phyloP scores from a whole-genome alignment of 2,888 invertebrate genomes.

The Andrena chrysosceles region DNA sequence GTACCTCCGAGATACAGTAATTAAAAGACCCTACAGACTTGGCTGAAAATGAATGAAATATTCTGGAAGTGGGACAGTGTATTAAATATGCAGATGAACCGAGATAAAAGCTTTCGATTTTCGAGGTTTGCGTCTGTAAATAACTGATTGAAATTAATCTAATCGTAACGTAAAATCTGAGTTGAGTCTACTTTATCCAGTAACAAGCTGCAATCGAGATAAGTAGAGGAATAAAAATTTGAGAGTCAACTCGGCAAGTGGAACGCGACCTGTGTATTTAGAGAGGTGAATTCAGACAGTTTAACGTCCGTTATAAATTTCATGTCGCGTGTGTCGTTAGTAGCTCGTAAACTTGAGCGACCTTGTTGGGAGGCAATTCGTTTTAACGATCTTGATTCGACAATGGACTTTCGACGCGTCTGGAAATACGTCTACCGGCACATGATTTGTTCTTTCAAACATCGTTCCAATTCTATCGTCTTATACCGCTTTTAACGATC shows the following conservation, averaged over 20 bases:
- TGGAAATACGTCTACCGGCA: slow-evolving; percentile 9
- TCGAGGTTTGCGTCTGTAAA: not conserved
- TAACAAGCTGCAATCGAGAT: not conserved
- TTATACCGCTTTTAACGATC: too few relatives aligned
- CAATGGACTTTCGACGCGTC: not conserved
- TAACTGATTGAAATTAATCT: not conserved
- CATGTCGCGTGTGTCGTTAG: slow-evolving; percentile 23
- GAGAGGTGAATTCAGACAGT: slow-evolving; percentile 7
- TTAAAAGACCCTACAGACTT: not conserved
- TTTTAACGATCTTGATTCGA: not conserved
- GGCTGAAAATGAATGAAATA: too few relatives aligned
- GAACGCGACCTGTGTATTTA: not conserved
- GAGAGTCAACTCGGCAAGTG: not conserved
- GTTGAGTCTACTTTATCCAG: not conserved
- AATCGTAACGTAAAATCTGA: not conserved
- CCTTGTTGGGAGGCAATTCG: slow-evolving; percentile 19
- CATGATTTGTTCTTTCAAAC: not conserved
- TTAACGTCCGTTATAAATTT: slow-evolving; percentile 27
- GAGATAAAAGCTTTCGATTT: too few relatives aligned
- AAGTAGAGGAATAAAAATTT: not conserved
- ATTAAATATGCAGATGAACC: too few relatives aligned
- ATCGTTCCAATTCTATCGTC: not conserved
- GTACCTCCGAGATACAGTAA: not conserved
- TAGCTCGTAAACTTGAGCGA: slow-evolving; percentile 27
- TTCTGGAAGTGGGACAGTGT: too few relatives aligned